Evolutionary conservation across 2,113 vertebrate species (phyloP).

Genomic region (Sylvietta virens): DNA sequence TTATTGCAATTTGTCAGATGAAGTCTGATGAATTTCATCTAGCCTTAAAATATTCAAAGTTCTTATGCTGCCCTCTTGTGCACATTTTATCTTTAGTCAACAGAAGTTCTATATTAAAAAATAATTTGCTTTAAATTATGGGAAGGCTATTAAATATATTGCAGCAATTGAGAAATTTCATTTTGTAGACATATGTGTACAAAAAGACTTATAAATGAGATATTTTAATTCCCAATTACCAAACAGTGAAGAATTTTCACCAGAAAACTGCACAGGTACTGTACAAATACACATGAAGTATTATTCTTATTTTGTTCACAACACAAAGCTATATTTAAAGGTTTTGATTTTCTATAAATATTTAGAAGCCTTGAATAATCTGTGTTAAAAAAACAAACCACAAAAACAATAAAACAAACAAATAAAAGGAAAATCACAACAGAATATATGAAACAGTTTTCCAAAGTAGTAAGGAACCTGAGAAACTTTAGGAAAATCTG

Average conservation of each 20-base stretch:
- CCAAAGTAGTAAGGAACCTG: not conserved
- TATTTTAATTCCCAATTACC: not conserved
- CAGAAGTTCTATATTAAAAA: not conserved
- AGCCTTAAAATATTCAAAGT: not conserved
- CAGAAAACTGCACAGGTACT: not conserved
- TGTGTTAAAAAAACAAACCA: not conserved
- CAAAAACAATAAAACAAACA: not conserved
- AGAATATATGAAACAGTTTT: not conserved
- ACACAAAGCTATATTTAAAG: not conserved
- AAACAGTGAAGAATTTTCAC: not conserved
- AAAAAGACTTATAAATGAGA: not conserved
- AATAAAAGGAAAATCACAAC: not conserved
- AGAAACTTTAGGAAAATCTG: conserved; percentile 20
- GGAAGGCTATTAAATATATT: not conserved
- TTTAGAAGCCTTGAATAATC: not conserved
- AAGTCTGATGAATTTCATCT: not conserved
- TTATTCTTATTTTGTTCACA: not conserved
- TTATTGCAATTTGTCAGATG: not conserved
- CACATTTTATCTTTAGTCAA: not conserved
- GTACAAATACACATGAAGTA: not conserved
- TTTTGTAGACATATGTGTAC: not conserved
- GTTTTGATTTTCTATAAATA: not conserved
- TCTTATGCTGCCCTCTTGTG: conserved; percentile 70
- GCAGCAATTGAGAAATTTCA: not conserved
- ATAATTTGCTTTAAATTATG: not conserved